Base-by-base conservation (phyloP, 2,113 vertebrate species). In the Rousettus leschenaultii region DNA sequence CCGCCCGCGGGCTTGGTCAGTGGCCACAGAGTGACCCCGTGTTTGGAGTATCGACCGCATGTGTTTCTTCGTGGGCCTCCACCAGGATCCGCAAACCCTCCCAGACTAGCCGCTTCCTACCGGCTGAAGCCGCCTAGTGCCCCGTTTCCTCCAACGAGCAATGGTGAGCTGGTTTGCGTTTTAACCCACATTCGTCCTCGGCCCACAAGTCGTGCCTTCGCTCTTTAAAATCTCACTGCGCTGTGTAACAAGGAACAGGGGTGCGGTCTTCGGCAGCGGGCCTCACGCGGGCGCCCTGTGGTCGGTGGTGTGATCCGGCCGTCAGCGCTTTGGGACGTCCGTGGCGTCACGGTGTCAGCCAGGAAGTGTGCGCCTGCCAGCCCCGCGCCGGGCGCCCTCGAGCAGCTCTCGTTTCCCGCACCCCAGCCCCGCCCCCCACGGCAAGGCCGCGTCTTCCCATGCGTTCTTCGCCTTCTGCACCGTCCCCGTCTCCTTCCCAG, bases 101-200 rank as follows among this genome's bases (percentile, higher is more conserved):
- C 99, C 97, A 98, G 98, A 96, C 86, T 99, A 1, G 90, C 98
- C 11, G 98, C 98, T 70, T 83, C 99, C 84, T 98, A 99, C 15
- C 98, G 98, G n/a, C 97, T 99, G 94, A 99, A 99, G 87, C 98
- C 98, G 38, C 99, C 99, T 65, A 98, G 87, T n/a, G 96, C 98
- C 78, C 98, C 98, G 2, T 99, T 99, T 97, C 98, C 99, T 93
- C 97, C 98, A 51, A 97, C 97, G 97, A 98, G 98, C 97, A 99
- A 98, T 73, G 99, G 99, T 99, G 98, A 99, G 99, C 96, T 26
- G 61, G 35, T 88, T n/a, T 79, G 0, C 6, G 0, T 86, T 43
- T 59, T 65, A 33, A 2, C 1, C 38, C 61, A n/a, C 16, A 28
- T 53, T 35, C 0, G 11, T 38, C 51, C 63, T 65, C 9, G 0